Evolutionary conservation across 1,140 invertebrate species (phyloP).

Genomic region (Capitella teleta): DNA sequence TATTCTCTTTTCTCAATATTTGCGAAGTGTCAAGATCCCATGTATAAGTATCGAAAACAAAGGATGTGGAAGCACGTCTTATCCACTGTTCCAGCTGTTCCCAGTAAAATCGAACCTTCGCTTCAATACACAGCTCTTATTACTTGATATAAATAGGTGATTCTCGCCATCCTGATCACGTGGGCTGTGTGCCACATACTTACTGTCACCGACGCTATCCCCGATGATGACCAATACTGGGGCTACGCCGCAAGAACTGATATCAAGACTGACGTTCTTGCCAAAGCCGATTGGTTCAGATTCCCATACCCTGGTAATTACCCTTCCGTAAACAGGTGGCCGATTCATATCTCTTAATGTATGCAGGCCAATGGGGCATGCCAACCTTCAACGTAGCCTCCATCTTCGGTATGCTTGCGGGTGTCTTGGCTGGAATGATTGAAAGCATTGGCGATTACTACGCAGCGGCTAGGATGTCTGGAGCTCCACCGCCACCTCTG

Average conservation of each 20-base stretch:
- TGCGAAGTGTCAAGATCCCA: conserved; percentile 6
- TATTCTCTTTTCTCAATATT: conserved; percentile 11
- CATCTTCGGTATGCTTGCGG: conserved; percentile 33
- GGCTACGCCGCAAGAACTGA: conserved; percentile 67
- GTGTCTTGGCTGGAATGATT: conserved; percentile 29
- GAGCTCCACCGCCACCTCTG: conserved; percentile 3
- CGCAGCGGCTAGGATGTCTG: conserved; percentile 20
- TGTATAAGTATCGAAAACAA: background rate
- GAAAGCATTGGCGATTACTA: conserved; percentile 38
- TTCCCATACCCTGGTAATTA: conserved; percentile 65
- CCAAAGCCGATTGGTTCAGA: conserved; percentile 67
- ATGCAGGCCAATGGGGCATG: conserved; percentile 29
- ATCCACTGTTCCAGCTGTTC: conserved; percentile 11
- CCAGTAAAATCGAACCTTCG: conserved; percentile 4
- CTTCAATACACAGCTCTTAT: background rate
- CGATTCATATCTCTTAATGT: background rate
- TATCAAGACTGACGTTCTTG: conserved; percentile 58
- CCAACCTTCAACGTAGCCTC: conserved; percentile 26
- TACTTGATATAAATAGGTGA: conserved; percentile 14
- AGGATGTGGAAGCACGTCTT: conserved; percentile 20
- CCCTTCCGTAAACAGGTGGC: background rate
- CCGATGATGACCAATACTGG: conserved; percentile 23
- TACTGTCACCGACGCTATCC: conserved; percentile 55
- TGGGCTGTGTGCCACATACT: conserved; percentile 67
- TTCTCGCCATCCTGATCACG: conserved; percentile 67